A percentile compares a stretch with the other conserved stretches of the same genome.
phyloP scores from a whole-genome alignment of 2,888 invertebrate species.

The Orthonevra nobilis region DNA sequence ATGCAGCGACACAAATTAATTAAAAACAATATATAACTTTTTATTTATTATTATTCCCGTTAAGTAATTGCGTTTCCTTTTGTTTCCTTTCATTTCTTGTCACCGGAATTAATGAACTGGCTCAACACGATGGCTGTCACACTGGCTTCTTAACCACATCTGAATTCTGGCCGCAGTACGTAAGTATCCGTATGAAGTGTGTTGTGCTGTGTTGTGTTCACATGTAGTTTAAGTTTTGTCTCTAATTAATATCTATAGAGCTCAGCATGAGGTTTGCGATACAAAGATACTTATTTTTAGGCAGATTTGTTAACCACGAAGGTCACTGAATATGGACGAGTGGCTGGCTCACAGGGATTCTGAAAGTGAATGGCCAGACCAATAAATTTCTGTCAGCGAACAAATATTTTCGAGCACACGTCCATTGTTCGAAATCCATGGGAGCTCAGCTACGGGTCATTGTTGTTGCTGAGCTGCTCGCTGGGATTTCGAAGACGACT shows the following conservation, averaged over 20 bases:
- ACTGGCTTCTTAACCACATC: constrained; percentile 17
- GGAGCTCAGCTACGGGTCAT: constrained; percentile 45
- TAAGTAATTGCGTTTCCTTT: constrained; percentile 35
- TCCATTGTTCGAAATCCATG: constrained; percentile 71
- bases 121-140: constrained; percentile 35
- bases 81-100: constrained; percentile 45
- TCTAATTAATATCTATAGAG: constrained; percentile 46
- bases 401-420: constrained; percentile 72
- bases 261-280: constrained; percentile 34
- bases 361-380: constrained; percentile 67
- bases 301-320: constrained; percentile 27
- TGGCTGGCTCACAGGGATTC: constrained; percentile 32
- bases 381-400: constrained; percentile 72
- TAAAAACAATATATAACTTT: constrained; percentile 21
- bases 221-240: constrained; percentile 15
- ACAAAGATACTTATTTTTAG: constrained; percentile 11
- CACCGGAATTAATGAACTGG: constrained; percentile 41
- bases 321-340: constrained; percentile 24
- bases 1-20: constrained; percentile 66
- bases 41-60: constrained; percentile 45
- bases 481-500: constrained; percentile 48
- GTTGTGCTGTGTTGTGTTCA: too few relatives aligned
- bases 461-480: constrained; percentile 15
- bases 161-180: constrained; percentile 52
- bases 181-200: constrained; percentile 22